phyloP scores from a whole-genome alignment of 2,888 invertebrate species.

The Drosophila emarginata region DNA sequence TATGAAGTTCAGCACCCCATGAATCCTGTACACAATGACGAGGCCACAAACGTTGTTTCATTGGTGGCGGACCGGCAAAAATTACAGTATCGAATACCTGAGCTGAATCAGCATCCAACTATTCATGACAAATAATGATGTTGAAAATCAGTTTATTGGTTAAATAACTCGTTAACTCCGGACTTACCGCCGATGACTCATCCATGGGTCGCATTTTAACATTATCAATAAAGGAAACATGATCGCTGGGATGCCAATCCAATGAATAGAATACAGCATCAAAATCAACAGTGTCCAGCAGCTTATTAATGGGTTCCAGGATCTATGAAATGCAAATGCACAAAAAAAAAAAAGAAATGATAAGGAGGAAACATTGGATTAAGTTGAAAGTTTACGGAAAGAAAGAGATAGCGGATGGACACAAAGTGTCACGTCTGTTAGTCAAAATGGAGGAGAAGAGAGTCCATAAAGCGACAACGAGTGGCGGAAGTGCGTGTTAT shows the following conservation, averaged over 20 bases:
- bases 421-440: constrained; percentile 39
- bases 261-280: constrained; percentile 95
- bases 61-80: constrained; percentile 92
- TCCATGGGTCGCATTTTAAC: constrained; percentile 89
- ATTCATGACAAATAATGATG: not conserved
- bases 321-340: constrained; percentile 84
- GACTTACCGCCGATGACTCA: constrained; percentile 87
- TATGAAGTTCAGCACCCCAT: constrained; percentile 96
- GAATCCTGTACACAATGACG: constrained; percentile 97
- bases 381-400: constrained; percentile 16
- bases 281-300: constrained; percentile 91
- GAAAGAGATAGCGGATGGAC: not conserved
- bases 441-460: constrained; percentile 29
- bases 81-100: constrained; percentile 95
- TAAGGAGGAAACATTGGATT: constrained; percentile 40
- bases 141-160: constrained; percentile 12
- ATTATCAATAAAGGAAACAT: constrained; percentile 97
- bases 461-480: constrained; percentile 64
- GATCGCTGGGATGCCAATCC: constrained; percentile 96
- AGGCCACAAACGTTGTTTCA: constrained; percentile 97
- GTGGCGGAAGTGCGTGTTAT: constrained; percentile 76
- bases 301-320: constrained; percentile 93
- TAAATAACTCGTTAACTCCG: not conserved
- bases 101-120: constrained; percentile 89
- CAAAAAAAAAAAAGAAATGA: not conserved